Conservation (phyloP, 2,888 invertebrate genomes). For the Bellardia bayeri region DNA sequence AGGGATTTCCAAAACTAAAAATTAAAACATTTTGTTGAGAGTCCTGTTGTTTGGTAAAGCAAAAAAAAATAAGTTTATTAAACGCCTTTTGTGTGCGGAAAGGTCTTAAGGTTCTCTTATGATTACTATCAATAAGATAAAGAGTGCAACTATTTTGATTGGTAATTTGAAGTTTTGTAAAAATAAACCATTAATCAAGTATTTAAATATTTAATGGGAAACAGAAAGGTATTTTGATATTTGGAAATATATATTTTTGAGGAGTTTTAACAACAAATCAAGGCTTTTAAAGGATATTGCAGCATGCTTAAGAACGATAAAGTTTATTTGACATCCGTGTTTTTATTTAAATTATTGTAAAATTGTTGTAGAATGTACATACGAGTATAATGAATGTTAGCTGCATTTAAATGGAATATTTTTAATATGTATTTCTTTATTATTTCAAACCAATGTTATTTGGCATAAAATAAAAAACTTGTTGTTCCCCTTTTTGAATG, state of each 20-base stretch:
- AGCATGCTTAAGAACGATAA: too few species aligned
- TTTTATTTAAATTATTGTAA: too few species aligned
- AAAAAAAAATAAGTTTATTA: conserved; percentile 23
- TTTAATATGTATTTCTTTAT: too few species aligned
- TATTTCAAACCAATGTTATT: neutral
- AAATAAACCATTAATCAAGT: conserved; percentile 63
- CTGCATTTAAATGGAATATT: too few species aligned
- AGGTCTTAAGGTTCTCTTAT: neutral
- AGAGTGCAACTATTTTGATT: conserved; percentile 61
- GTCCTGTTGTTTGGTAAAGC: conserved; percentile 17
- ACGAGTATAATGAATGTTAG: too few species aligned
- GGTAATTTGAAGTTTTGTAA: conserved; percentile 52
- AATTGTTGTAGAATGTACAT: too few species aligned
- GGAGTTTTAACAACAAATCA: neutral
- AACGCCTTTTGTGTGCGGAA: conserved; percentile 44
- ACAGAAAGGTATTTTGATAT: neutral
- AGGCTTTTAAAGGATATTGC: too few species aligned
- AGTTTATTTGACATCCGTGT: too few species aligned
- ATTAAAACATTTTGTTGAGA: conserved; percentile 18
- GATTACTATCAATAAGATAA: conserved; percentile 46
- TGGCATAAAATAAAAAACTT: neutral
- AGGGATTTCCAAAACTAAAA: neutral
- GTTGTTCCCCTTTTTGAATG: neutral
- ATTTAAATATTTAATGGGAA: conserved; percentile 1
- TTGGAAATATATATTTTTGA: neutral